These are phyloP conservation scores for Alfaro cultratus DNA, from an alignment of 2,797 vertebrate species.

Conservation along the genomic window DNA sequence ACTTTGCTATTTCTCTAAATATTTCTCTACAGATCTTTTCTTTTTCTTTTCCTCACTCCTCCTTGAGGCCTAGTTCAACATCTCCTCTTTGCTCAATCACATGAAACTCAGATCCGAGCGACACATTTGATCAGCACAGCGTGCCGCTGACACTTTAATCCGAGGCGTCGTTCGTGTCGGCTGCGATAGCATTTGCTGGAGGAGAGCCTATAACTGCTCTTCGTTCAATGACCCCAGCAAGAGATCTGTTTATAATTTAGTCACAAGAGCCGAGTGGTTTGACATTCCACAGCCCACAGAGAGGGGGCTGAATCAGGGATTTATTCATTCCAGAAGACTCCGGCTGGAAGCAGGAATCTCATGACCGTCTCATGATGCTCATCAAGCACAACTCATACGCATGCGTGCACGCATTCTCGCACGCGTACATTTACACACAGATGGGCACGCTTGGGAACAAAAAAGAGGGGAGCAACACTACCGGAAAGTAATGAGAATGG, in stretches of 20 bases:
- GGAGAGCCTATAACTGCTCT: constrained; percentile 37
- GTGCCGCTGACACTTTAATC: constrained; percentile 33
- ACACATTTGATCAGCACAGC: constrained; percentile 28
- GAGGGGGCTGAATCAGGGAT: constrained; percentile 58
- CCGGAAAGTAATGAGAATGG: not conserved
- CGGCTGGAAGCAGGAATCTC: constrained; percentile 52
- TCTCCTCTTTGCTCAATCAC: constrained; percentile 18
- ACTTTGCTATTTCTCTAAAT: constrained; percentile 33
- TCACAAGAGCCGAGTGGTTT: constrained; percentile 62
- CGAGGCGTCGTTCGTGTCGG: constrained; percentile 11
- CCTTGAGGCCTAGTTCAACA: not conserved
- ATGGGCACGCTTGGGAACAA: constrained; percentile 6
- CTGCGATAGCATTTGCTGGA: constrained; percentile 47
- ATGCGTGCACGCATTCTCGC: constrained; percentile 26
- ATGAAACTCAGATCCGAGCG: constrained; percentile 34
- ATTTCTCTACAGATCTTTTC: constrained; percentile 28
- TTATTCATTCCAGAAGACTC: constrained; percentile 57
- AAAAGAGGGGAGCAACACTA: constrained; percentile 24
- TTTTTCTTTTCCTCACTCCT: constrained; percentile 20
- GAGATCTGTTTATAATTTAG: constrained; percentile 58
- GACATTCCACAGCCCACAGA: constrained; percentile 62
- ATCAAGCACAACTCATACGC: constrained; percentile 39
- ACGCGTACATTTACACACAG: constrained; percentile 24
- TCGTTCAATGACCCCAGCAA: constrained; percentile 44
- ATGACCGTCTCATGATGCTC: constrained; percentile 76